Base-by-base conservation (phyloP, 2,113 vertebrate species). In the Hucho hucho region DNA sequence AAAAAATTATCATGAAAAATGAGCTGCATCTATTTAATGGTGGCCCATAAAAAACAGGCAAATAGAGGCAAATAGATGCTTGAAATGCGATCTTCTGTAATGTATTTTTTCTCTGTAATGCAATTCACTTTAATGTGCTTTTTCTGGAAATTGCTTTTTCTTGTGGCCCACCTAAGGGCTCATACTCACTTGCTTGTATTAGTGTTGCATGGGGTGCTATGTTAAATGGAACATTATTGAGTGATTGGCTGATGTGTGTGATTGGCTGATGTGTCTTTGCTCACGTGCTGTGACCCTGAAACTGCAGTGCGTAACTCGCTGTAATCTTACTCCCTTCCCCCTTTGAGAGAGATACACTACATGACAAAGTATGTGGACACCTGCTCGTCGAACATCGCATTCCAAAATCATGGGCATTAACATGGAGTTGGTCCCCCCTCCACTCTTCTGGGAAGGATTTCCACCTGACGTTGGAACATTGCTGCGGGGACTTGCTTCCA, bases 1-100 rank as follows among this genome's bases (percentile, higher is more conserved):
- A 24, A 59, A 9, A 12, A 20, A 66, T 22, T 20, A 22, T 79
- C 80, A 73, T 81, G 87, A 83, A 84, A 89, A 88, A 91, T 81
- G 70, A 87, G 73, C 73, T 81, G 79, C 87, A 88, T 89, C 81
- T 79, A 74, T 87, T 71, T 86, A 87, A 87, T 81, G 80, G 76
- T 78, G 58, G 68, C 67, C 76, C 80, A 84, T 88, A 86, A 88
- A 84, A 78, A 83, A 80, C 7, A 43, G 37, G 37, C 9, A n/a
- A n/a, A n/a, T n/a, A n/a, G n/a, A n/a, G n/a, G 74, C 81, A 87
- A 84, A 88, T 83, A 87, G 82, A 86, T 83, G 87, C 80, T 83
- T 80, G 83, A 85, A 89, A 88, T 87, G 86, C 79, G 83, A 89
- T 88, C 81, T 79, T 85, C 68, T 37, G 70, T 79, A 86, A 88